These are phyloP conservation scores for Sisyra nigra DNA, from an alignment of 2,888 invertebrate genomes.

Conservation along the genomic window DNA sequence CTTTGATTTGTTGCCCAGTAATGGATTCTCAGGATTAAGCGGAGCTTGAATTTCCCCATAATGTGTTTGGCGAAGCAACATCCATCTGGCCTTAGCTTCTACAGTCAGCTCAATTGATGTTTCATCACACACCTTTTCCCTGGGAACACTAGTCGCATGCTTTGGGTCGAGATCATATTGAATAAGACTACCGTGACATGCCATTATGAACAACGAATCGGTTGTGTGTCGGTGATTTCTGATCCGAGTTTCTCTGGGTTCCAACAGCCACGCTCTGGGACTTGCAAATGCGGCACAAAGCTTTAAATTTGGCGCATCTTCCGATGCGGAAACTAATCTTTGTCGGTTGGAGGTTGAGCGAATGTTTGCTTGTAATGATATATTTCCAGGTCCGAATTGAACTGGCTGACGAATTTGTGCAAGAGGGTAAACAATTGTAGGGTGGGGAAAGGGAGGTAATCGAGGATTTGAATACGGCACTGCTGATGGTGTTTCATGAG, in stretches of 20 bases:
- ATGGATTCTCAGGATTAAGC: slow-evolving; percentile 51
- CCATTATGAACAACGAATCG: slow-evolving; percentile 81
- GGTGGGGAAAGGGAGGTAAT: slow-evolving; percentile 80
- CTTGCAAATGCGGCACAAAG: slow-evolving; percentile 69
- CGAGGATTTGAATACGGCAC: slow-evolving; percentile 74
- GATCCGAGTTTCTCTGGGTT: slow-evolving; percentile 19
- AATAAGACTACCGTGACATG: slow-evolving; percentile 71
- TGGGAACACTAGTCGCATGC: slow-evolving; percentile 47
- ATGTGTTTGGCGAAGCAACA: slow-evolving; percentile 47
- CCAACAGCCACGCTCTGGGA: slow-evolving; percentile 49
- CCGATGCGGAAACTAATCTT: slow-evolving; percentile 52
- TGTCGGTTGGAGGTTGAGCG: slow-evolving; percentile 35
- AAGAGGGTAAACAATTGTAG: slow-evolving; percentile 60
- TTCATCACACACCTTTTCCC: slow-evolving; percentile 76
- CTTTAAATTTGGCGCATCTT: slow-evolving; percentile 51
- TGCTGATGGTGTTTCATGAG: slow-evolving; percentile 27
- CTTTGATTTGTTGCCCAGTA: slow-evolving; percentile 30
- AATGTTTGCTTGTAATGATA: slow-evolving; percentile 8
- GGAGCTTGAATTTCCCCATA: slow-evolving; percentile 59
- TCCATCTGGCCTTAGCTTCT: slow-evolving; percentile 82
- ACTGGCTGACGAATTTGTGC: slow-evolving; percentile 68
- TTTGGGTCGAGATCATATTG: slow-evolving; percentile 79
- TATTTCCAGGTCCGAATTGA: slow-evolving; percentile 16
- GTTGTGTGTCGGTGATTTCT: slow-evolving; percentile 37
- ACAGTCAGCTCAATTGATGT: slow-evolving; percentile 73